Evolutionary conservation across 1,140 invertebrate species (phyloP).

Genomic region (Gryllus bimaculatus): DNA sequence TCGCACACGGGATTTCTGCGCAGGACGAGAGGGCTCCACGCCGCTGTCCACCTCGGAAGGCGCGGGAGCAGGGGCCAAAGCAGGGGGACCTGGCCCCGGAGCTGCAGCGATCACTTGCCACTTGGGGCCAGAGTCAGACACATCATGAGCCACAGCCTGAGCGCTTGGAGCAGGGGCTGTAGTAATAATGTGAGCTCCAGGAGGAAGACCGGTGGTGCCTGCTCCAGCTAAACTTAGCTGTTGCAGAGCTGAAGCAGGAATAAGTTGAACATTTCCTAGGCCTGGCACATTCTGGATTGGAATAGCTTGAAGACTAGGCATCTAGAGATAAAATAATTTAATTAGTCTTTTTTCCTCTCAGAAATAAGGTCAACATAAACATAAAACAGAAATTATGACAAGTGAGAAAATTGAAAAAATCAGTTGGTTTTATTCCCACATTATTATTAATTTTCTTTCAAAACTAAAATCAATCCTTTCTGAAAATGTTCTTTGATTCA

Average conservation of each 20-base stretch:
- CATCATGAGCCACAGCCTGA: slow-evolving; percentile 33
- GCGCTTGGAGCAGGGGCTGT: slow-evolving; percentile 13
- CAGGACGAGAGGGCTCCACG: neutral
- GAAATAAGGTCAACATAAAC: neutral
- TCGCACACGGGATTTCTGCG: slow-evolving; percentile 47
- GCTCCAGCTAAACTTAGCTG: slow-evolving; percentile 11
- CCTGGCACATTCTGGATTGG: slow-evolving; percentile 63
- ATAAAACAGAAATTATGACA: neutral
- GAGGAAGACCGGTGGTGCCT: slow-evolving; percentile 25
- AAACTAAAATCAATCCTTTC: no score
- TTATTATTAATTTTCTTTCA: no score
- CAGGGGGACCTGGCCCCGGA: slow-evolving; percentile 26
- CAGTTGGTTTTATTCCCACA: no score
- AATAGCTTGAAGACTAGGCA: slow-evolving; percentile 41
- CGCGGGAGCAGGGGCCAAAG: slow-evolving; percentile 21
- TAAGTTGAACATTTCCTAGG: slow-evolving; percentile 66
- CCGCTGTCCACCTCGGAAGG: slow-evolving; percentile 12
- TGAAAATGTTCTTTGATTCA: no score
- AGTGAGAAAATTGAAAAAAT: no score
- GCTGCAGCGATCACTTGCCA: slow-evolving; percentile 58
- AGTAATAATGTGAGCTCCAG: slow-evolving; percentile 28
- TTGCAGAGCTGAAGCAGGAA: slow-evolving; percentile 40
- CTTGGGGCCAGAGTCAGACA: slow-evolving; percentile 61
- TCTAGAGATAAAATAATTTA: neutral
- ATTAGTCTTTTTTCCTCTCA: neutral